Base-by-base conservation (phyloP, 2,888 invertebrate species). In the Rhabditophanes sp. region DNA sequence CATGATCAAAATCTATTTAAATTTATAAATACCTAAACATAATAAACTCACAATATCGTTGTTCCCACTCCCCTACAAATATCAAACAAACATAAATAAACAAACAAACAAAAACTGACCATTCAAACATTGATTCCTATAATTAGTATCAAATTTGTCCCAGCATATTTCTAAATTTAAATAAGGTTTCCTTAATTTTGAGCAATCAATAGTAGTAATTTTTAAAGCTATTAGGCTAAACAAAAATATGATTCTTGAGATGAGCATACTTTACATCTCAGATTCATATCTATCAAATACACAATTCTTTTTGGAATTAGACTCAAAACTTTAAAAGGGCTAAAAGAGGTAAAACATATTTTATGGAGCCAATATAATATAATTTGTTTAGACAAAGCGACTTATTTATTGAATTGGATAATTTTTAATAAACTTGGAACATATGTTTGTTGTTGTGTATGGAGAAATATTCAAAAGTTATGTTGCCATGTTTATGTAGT, bases 131-230 rank as follows among this genome's bases (percentile, higher is more conserved):
- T 56, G 57, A 40, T 56, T 56, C 33, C 48, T 38, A 34, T 61
- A 54, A 36, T 46, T 53, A 35, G 50, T 34, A 31, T 62, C 62
- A 39, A 62, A 62, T 23, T 48, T 46, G 46, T 62, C 62, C 58
- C 56, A 58, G 49, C 62, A 62, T 14, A 56, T 47, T 35, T 56
- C 58, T 59, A 56, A 48, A 23, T 15, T 26, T 35, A 23, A 17
- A 11, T 23, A 26, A 14, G 20, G 14, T 39, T 15, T 18, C 14
- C 19, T 34, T 7, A 32, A 32, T n/a, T 14, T n/a, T 20, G 30
- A 6, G 12, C 24, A 32, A 15, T 28, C 27, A 22, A 33, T 35
- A 9, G 35, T 15, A 32, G 20, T 3, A 14, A 22, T 14, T n/a
- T 33, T 18, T 34, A 3, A 5, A 8, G 4, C 18, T 31, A 6